Percentiles rank a stretch among this genome's conserved stretches.
phyloP scores from a whole-genome alignment of 2,888 invertebrate genomes.

The Aspidiotus destructor region DNA sequence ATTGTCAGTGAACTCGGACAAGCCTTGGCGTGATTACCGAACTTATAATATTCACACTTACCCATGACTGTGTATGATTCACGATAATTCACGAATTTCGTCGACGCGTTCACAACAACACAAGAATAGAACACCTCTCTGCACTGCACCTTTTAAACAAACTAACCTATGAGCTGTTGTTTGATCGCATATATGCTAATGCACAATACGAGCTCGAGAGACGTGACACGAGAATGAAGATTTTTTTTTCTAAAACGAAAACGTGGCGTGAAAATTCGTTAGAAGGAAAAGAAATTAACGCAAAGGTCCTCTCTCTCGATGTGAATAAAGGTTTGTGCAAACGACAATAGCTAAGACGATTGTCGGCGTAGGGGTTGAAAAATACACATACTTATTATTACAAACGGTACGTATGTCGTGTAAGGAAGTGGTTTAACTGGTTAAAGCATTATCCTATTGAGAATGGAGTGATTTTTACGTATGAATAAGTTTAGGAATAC shows the following conservation, averaged over 20 bases:
- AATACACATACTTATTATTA: background rate
- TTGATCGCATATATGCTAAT: no score
- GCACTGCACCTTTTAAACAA: no score
- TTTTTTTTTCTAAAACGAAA: background rate
- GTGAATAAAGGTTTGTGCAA: conserved; percentile 9
- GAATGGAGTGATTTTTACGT: background rate
- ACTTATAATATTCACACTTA: no score
- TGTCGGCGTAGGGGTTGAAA: conserved; percentile 3
- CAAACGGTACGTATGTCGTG: background rate
- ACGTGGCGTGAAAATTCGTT: conserved; percentile 17
- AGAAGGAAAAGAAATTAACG: background rate
- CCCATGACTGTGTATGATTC: no score
- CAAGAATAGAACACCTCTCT: no score
- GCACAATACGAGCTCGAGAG: no score
- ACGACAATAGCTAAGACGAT: conserved; percentile 5
- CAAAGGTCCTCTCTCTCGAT: background rate
- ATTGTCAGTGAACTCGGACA: no score
- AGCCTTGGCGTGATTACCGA: no score
- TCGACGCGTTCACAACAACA: no score
- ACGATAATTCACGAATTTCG: no score
- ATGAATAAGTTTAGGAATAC: background rate
- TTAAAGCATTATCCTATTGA: background rate
- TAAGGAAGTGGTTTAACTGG: conserved; percentile 12
- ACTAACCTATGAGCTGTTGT: no score
- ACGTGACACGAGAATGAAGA: no score